Evolutionary conservation across 2,888 invertebrate genomes (phyloP).

Genomic region (Kuschelorhynchus macadamiae): DNA sequence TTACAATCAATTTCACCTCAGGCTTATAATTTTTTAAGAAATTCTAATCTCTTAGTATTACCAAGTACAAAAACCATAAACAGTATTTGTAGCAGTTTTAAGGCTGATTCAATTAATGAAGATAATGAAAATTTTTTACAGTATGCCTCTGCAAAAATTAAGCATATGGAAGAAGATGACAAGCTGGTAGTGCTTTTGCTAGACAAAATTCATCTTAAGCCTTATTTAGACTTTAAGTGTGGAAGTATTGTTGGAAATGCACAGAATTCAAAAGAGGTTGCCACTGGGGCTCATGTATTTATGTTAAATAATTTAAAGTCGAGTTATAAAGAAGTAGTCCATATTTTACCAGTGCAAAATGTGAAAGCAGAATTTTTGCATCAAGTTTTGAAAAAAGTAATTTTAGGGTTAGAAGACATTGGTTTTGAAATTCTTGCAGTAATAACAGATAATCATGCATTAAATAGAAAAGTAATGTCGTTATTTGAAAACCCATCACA

Average conservation of each 20-base stretch:
- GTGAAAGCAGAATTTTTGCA: constrained; percentile 28
- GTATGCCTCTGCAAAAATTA: neutral
- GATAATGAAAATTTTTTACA: neutral
- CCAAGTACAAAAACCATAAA: constrained; percentile 40
- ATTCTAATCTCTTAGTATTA: constrained; percentile 36
- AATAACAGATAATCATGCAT: constrained; percentile 49
- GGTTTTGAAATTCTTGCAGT: constrained; percentile 48
- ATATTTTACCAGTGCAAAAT: constrained; percentile 47
- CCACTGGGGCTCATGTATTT: constrained; percentile 38
- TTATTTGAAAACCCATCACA: constrained; percentile 23
- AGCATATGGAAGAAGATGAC: constrained; percentile 19
- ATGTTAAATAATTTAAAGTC: constrained; percentile 46
- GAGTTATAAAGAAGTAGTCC: constrained; percentile 51
- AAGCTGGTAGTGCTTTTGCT: constrained; percentile 42
- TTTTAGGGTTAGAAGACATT: constrained; percentile 45
- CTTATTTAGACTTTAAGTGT: constrained; percentile 50
- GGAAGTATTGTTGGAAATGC: constrained; percentile 35
- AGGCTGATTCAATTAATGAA: neutral
- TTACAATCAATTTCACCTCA: constrained; percentile 43
- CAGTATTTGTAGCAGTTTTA: constrained; percentile 1
- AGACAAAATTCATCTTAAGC: constrained; percentile 53
- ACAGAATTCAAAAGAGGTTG: neutral
- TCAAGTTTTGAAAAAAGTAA: constrained; percentile 38
- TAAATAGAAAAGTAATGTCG: constrained; percentile 51
- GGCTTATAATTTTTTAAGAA: constrained; percentile 47